Evolutionary conservation across 1,140 invertebrate species (phyloP).

Genomic region (Cyrtorhinus lividipennis): DNA sequence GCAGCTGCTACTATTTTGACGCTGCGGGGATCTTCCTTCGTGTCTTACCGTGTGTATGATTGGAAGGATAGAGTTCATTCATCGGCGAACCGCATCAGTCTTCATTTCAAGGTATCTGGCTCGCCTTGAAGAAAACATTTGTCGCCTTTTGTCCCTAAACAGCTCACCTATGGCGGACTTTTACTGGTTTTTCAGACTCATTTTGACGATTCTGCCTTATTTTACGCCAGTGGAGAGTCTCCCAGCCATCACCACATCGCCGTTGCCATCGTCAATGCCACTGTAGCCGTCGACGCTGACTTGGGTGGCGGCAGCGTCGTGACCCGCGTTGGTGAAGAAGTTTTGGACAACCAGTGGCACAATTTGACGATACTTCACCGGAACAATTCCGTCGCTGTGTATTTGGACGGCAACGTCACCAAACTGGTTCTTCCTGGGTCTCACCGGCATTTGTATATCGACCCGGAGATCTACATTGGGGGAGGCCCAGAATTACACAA

Average conservation of each 20-base stretch:
- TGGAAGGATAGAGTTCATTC: constrained; percentile 83
- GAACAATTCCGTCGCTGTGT: constrained; percentile 50
- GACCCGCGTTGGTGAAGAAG: constrained; percentile 46
- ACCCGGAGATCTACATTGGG: constrained; percentile 84
- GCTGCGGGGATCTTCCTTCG: constrained; percentile 75
- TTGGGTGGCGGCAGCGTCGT: constrained; percentile 56
- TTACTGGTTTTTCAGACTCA: constrained; percentile 46
- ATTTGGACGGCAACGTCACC: constrained; percentile 53
- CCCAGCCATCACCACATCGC: constrained; percentile 63
- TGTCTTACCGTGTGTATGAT: constrained; percentile 82
- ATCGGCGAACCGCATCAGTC: constrained; percentile 66
- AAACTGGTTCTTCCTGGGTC: constrained; percentile 52
- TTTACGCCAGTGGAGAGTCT: constrained; percentile 75
- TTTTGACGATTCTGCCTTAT: constrained; percentile 72
- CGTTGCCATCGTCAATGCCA: constrained; percentile 60
- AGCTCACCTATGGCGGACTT: not conserved
- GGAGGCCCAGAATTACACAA: constrained; percentile 65
- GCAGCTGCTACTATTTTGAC: constrained; percentile 74
- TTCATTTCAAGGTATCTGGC: constrained; percentile 63
- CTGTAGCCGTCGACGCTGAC: constrained; percentile 64
- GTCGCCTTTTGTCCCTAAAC: not conserved
- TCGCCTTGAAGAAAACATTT: constrained; percentile 14
- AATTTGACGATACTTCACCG: constrained; percentile 75
- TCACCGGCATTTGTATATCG: constrained; percentile 65
- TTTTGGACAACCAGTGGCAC: constrained; percentile 69